Percentiles rank a stretch among this genome's conserved stretches.
Evolutionary conservation across 2,113 vertebrate species (phyloP).

Genomic region (Cynopterus brachyotis): DNA sequence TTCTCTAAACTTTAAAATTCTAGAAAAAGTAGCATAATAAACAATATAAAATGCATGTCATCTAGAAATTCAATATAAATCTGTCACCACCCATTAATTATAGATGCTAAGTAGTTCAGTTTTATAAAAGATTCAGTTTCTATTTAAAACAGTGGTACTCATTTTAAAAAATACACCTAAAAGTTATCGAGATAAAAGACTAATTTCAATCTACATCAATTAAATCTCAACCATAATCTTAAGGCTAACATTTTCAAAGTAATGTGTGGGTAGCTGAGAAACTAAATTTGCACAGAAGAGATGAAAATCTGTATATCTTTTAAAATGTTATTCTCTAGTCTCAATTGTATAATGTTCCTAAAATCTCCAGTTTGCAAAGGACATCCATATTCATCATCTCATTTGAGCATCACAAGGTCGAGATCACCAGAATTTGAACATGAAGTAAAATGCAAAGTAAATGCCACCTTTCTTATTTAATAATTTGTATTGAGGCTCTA

Average conservation of each 20-base stretch:
- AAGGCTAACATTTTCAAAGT: constrained; percentile 21
- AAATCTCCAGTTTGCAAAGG: constrained; percentile 9
- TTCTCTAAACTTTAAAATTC: neutral
- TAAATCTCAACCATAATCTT: neutral
- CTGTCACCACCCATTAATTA: neutral
- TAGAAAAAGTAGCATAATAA: constrained; percentile 11
- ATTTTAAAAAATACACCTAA: neutral
- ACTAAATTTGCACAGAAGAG: neutral
- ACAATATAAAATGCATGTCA: neutral
- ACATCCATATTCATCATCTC: neutral
- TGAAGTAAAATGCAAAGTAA: neutral
- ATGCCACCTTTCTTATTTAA: neutral
- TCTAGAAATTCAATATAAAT: constrained; percentile 15
- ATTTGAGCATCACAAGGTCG: neutral
- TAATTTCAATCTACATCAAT: neutral
- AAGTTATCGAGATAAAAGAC: neutral
- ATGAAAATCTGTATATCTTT: constrained; percentile 9
- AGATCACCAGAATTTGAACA: neutral
- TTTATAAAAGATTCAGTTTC: neutral
- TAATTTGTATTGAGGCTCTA: neutral
- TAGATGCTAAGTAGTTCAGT: constrained; percentile 5
- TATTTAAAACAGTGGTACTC: neutral
- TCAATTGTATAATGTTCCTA: neutral
- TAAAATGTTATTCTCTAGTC: neutral
- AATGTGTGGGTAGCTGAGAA: neutral